Conservation (phyloP, 2,888 invertebrate species). For the Heliconius cydno region DNA sequence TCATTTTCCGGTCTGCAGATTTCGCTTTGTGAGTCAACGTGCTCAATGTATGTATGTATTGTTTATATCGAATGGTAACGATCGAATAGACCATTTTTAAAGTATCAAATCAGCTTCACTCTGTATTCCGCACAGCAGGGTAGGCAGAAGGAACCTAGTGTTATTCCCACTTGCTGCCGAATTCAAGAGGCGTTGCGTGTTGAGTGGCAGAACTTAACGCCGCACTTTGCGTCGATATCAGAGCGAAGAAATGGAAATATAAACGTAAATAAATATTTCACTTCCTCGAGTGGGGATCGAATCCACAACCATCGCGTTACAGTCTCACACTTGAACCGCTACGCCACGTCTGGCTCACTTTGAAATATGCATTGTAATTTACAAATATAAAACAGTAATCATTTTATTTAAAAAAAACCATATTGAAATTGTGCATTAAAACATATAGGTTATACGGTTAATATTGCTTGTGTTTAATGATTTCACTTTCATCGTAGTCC, state of each 20-base stretch:
- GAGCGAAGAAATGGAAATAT: background rate
- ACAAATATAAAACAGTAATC: background rate
- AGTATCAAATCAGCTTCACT: background rate
- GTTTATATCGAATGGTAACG: background rate
- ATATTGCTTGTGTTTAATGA: constrained; percentile 7
- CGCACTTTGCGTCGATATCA: background rate
- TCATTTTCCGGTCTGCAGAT: constrained; percentile 29
- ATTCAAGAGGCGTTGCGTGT: background rate
- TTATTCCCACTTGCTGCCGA: background rate
- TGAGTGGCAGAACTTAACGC: background rate
- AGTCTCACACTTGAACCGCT: background rate
- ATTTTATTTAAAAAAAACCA: background rate
- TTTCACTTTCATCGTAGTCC: constrained; percentile 16
- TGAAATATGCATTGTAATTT: background rate
- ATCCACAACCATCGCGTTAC: too few species aligned
- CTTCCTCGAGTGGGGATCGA: too few species aligned
- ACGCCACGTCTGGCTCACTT: background rate
- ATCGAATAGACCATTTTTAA: background rate
- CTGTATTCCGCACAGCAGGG: background rate
- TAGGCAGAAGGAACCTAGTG: background rate
- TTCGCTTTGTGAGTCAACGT: constrained; percentile 19
- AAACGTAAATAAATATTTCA: background rate
- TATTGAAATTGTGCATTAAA: background rate
- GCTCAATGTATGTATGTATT: background rate
- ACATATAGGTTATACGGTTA: constrained; percentile 5